Evolutionary conservation across 2,888 invertebrate genomes (phyloP).

Genomic region (Anarsia innoxiella): DNA sequence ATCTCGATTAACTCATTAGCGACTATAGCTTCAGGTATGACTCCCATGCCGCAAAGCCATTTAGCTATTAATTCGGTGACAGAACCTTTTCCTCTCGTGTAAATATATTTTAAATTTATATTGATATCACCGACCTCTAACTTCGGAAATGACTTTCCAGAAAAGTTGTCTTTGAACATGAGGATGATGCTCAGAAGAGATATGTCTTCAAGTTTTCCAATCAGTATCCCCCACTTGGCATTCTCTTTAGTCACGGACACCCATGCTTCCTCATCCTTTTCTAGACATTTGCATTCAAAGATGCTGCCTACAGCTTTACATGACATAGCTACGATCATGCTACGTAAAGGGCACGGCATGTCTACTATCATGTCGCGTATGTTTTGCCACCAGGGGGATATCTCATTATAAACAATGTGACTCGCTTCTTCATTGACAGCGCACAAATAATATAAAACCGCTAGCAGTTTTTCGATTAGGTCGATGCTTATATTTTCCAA

Average conservation of each 20-base stretch:
- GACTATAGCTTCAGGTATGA: constrained; percentile 78
- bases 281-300: constrained; percentile 54
- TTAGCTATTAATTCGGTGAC: constrained; percentile 91
- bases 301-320: constrained; percentile 83
- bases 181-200: constrained; percentile 85
- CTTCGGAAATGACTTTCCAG: constrained; percentile 64
- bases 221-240: constrained; percentile 89
- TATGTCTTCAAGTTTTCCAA: constrained; percentile 92
- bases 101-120: constrained; percentile 79
- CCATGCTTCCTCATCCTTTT: constrained; percentile 80
- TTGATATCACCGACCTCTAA: constrained; percentile 72
- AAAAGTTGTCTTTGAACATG: constrained; percentile 60
- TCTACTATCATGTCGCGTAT: constrained; percentile 83
- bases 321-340: constrained; percentile 87
- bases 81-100: constrained; percentile 83
- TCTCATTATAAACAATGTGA: constrained; percentile 78
- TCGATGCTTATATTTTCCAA: constrained; percentile 64
- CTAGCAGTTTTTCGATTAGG: constrained; percentile 81
- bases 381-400: constrained; percentile 88
- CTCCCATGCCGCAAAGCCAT: constrained; percentile 86
- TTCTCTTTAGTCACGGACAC: constrained; percentile 89
- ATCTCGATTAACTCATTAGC: constrained; percentile 65
- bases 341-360: constrained; percentile 83
- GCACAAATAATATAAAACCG: constrained; percentile 79
- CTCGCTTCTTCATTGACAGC: constrained; percentile 77